A percentile compares a stretch with the other conserved stretches of the same genome.
Evolutionary conservation across 2,888 invertebrate genomes (phyloP).

Genomic region (Stramonita haemastoma): DNA sequence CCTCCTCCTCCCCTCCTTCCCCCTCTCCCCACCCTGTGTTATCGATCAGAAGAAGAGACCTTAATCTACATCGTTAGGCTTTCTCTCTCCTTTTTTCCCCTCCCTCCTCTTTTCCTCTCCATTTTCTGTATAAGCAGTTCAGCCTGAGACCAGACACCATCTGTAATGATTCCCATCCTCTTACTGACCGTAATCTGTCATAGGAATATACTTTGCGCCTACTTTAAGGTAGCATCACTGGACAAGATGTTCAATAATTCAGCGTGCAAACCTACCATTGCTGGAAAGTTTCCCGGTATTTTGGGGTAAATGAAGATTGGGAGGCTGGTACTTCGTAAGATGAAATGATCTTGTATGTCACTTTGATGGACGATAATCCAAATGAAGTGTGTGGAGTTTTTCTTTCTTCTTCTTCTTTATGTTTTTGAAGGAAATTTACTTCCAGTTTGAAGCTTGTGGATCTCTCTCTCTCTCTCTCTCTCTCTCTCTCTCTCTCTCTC

Average conservation of each 20-base stretch:
- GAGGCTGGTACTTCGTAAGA: not conserved
- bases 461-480: not conserved
- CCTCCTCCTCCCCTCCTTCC: too few relatives aligned
- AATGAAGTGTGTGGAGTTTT: not conserved
- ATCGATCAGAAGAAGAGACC: constrained; percentile 26
- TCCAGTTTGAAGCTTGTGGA: too few relatives aligned
- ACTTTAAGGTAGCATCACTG: not conserved
- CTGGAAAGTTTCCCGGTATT: not conserved
- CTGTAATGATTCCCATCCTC: constrained; percentile 23
- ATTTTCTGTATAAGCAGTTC: not conserved
- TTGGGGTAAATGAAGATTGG: not conserved
- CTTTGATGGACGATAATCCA: not conserved
- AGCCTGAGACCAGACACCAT: not conserved
- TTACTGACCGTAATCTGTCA: constrained; percentile 1
- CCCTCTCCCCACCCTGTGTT: not conserved
- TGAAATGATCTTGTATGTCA: not conserved
- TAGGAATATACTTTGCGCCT: not conserved
- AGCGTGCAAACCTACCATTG: not conserved
- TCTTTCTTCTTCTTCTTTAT: too few relatives aligned
- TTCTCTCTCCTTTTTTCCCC: not conserved
- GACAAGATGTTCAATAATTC: not conserved
- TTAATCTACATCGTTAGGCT: not conserved
- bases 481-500: too few relatives aligned
- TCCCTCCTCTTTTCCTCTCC: not conserved
- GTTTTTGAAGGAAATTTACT: too few relatives aligned